Evolutionary conservation across 1,140 invertebrate species (phyloP).

Genomic region (Drosophila subpulchrella): DNA sequence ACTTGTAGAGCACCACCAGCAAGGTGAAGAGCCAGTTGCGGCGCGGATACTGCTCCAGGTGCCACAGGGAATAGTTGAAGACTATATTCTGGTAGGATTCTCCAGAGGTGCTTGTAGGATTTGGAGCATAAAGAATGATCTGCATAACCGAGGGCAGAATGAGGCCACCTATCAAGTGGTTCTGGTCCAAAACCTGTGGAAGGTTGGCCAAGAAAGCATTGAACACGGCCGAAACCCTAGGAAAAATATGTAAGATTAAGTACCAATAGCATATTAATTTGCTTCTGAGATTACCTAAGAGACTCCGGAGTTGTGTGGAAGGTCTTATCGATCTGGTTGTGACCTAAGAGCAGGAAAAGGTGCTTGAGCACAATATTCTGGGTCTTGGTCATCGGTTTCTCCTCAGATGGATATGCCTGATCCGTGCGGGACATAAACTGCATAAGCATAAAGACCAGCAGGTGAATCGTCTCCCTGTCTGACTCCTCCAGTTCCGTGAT

Average conservation of each 20-base stretch:
- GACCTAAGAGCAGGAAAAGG: conserved; percentile 96
- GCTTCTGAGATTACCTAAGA: conserved; percentile 87
- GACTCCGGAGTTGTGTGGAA: conserved; percentile 96
- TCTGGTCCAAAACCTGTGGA: conserved; percentile 96
- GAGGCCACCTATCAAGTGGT: conserved; percentile 94
- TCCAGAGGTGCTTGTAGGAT: conserved; percentile 86
- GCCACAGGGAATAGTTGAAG: conserved; percentile 92
- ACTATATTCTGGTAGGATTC: conserved; percentile 82
- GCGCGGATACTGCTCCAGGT: conserved; percentile 92
- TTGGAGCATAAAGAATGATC: conserved; percentile 94
- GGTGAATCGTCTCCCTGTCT: conserved; percentile 97
- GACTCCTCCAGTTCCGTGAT: conserved; percentile 97
- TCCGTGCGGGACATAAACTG: conserved; percentile 93
- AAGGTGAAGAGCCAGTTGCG: conserved; percentile 96
- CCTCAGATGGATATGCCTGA: conserved; percentile 93
- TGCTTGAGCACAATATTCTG: conserved; percentile 96
- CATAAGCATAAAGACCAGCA: conserved; percentile 98
- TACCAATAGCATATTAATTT: not conserved
- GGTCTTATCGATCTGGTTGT: conserved; percentile 94
- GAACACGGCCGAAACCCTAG: conserved; percentile 93
- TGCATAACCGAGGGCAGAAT: conserved; percentile 94
- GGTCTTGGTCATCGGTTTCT: conserved; percentile 91
- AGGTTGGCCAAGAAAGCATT: conserved; percentile 97
- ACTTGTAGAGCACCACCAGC: conserved; percentile 99
- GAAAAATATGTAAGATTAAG: not conserved